These are phyloP conservation scores for Xylocampa areola DNA, from an alignment of 2,888 invertebrate genomes.

Conservation along the genomic window DNA sequence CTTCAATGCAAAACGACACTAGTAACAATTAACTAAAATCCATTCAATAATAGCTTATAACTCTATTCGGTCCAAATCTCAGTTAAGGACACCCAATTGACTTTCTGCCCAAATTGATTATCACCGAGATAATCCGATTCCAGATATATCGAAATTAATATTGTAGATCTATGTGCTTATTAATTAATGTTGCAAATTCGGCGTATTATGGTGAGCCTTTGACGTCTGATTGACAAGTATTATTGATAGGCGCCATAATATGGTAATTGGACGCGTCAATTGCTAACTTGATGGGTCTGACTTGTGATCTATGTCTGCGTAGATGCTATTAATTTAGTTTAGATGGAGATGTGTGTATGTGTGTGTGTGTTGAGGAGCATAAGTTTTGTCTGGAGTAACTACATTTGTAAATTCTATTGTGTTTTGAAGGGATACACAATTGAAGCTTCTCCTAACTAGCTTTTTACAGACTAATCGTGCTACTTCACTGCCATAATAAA, in stretches of 20 bases:
- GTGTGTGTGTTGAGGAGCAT: too few relatives aligned
- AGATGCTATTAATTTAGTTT: conserved; percentile 19
- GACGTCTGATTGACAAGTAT: conserved; percentile 43
- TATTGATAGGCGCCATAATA: conserved; percentile 17
- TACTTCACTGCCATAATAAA: too few relatives aligned
- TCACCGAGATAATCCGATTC: conserved; percentile 32
- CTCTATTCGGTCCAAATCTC: conserved; percentile 16
- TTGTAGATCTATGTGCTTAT: conserved; percentile 48
- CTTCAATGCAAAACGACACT: neutral
- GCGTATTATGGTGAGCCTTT: too few relatives aligned
- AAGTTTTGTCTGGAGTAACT: too few relatives aligned
- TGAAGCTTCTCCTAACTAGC: too few relatives aligned
- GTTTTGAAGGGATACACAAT: too few relatives aligned
- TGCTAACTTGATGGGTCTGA: conserved; percentile 19
- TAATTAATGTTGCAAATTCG: conserved; percentile 49
- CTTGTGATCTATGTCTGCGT: conserved; percentile 24
- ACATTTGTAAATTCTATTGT: too few relatives aligned
- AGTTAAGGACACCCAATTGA: conserved; percentile 25
- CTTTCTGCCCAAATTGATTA: conserved; percentile 31
- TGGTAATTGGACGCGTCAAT: conserved; percentile 18
- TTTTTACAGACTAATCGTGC: too few relatives aligned
- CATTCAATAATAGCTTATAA: conserved; percentile 11
- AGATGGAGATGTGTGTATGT: neutral
- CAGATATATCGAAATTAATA: conserved; percentile 38
- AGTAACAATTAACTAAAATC: conserved; percentile 1